These are phyloP conservation scores for Antedon mediterranea DNA, from an alignment of 53 echinoderm and acorn worm species.

Conservation along the genomic window DNA sequence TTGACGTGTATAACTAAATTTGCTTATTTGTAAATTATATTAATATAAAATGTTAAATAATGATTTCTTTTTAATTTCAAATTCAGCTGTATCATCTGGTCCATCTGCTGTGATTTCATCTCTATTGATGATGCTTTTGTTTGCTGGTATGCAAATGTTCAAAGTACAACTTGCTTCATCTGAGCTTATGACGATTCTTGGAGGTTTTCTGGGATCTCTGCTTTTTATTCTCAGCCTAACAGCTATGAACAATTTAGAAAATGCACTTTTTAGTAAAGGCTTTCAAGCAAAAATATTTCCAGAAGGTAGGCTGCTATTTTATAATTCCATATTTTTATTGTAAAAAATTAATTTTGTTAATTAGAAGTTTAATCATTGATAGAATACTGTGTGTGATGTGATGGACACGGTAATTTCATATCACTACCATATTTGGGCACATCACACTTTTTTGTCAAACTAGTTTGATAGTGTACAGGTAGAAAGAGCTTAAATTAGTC, in stretches of 20 bases:
- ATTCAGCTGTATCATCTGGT: constrained; percentile 63
- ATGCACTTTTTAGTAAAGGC: constrained; percentile 72
- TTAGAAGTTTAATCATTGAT: neutral
- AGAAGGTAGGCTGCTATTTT: constrained; percentile 46
- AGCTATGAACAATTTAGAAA: constrained; percentile 57
- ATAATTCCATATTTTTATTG: neutral
- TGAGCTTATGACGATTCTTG: constrained; percentile 82
- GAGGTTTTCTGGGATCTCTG: constrained; percentile 70
- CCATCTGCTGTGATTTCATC: constrained; percentile 63
- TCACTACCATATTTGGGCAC: no score
- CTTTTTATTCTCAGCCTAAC: constrained; percentile 67
- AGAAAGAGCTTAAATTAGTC: no score
- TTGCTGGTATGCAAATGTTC: constrained; percentile 95
- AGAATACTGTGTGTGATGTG: neutral
- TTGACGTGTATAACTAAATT: no score
- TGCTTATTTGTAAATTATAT: no score
- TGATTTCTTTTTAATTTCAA: no score
- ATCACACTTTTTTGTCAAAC: no score
- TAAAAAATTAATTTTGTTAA: neutral
- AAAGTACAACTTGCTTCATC: constrained; percentile 59
- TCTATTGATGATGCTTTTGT: constrained; percentile 47
- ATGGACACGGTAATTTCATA: no score
- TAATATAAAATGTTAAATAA: no score
- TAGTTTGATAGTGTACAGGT: no score
- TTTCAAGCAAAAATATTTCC: constrained; percentile 85